Evolutionary conservation across 1,140 invertebrate species (phyloP), one percentile per base, ranked within the genome.

Genomic region (Drosophila pallidifrons): DNA sequence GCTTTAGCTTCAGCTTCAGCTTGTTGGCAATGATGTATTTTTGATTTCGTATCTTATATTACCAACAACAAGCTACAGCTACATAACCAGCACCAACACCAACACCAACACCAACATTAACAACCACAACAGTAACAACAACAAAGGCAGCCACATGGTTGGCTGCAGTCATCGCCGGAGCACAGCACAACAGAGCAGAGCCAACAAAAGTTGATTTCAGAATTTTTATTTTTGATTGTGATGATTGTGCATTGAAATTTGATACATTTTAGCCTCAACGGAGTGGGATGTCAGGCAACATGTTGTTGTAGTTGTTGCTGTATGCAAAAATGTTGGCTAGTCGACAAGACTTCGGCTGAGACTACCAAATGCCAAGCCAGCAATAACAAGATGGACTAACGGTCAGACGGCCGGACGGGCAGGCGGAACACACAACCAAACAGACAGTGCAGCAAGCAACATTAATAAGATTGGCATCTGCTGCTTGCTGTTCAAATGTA

Each of bases 11-110:
- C 13, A 38, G 41, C 38, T 71, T 81, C 69, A 65, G 86, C 85
- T 89, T 89, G 85, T 89, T 89, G 86, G 78, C 85, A 89, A 89
- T 89, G 85, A 89, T 89, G 85, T 89, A 89, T 89, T 89, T 89
- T 89, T 89, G 85, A 89, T 89, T 89, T 89, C 86, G 86, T 89
- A 89, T 89, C 85, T 89, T 89, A 89, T 89, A 89, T 89, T 89
- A 89, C 85, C 86, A 89, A 89, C 85, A 89, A 82, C 83, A 87
- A 76, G 71, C 75, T 46, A 67, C 59, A 61, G 13, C 73, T 45
- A 51, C 67, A 63, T 32, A 47, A 60, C 7, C 66, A 73, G 15
- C 71, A 77, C 54, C 55, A 74, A 28, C 75, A 65, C n/a, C 11
- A 68, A 57, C 68, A 55, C 15, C 47, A 73, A 58, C 47, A 64